phyloP scores from a whole-genome alignment of 2,113 vertebrate genomes.

The Varanus komodoensis region DNA sequence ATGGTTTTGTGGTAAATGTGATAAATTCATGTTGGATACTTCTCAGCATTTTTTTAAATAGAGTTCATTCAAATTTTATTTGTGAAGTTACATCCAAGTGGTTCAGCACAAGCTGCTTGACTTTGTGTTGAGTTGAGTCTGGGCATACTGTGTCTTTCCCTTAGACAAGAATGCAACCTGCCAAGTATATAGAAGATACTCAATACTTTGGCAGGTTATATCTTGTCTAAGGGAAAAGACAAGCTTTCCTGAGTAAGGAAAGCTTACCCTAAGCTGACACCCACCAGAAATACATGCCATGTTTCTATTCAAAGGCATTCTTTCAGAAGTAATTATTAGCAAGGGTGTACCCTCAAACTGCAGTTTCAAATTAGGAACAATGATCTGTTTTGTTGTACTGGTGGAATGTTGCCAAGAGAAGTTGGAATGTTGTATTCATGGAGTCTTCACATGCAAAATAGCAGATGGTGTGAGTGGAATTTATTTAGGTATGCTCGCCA shows the following conservation, averaged over 20 bases:
- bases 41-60: not conserved
- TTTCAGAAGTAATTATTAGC: not conserved
- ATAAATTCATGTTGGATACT: not conserved
- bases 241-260: not conserved
- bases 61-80: not conserved
- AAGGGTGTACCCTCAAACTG: not conserved
- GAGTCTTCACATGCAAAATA: not conserved
- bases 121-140: not conserved
- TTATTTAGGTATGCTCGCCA: not conserved
- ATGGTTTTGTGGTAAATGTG: not conserved
- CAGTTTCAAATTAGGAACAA: slow-evolving; percentile 4
- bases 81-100: not conserved
- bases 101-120: not conserved
- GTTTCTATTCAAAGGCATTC: not conserved
- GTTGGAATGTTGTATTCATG: not conserved
- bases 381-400: not conserved
- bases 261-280: not conserved
- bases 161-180: not conserved
- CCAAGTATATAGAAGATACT: not conserved
- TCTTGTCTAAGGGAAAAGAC: not conserved
- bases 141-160: not conserved
- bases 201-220: not conserved
- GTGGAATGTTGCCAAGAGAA: not conserved
- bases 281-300: not conserved
- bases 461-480: not conserved